A percentile compares a stretch with the other conserved stretches of the same genome.
phyloP scores from a whole-genome alignment of 2,797 vertebrate genomes.

The Trachops cirrhosus region DNA sequence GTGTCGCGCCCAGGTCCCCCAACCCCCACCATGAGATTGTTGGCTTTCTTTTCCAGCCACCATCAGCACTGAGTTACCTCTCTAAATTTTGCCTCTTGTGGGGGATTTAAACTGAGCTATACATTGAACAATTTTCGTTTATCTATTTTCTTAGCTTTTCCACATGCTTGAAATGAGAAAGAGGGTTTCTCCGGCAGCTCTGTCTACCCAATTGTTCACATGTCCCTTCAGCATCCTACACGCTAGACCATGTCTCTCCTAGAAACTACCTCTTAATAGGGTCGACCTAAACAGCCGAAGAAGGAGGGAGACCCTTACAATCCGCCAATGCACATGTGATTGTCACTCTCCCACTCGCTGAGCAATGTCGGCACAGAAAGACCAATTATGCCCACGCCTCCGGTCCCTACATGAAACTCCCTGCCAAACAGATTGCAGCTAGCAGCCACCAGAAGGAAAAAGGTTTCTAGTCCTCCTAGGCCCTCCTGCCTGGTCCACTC shows the following conservation, averaged over 20 bases:
- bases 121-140: not conserved
- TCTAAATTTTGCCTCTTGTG: not conserved
- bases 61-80: too few species aligned
- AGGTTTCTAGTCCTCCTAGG: not conserved
- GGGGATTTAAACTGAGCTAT: not conserved
- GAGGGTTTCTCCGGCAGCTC: not conserved
- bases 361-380: not conserved
- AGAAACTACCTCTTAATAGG: not conserved
- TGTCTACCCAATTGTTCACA: not conserved
- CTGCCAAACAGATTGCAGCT: not conserved
- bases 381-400: accelerated
- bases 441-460: not conserved
- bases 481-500: not conserved
- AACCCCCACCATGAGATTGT: not conserved
- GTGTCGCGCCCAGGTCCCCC: not conserved
- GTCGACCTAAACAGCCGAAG: not conserved
- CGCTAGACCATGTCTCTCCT: not conserved
- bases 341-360: not conserved
- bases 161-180: not conserved
- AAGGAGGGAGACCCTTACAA: not conserved
- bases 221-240: not conserved
- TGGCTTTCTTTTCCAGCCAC: not conserved
- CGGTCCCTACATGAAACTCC: not conserved
- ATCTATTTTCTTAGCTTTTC: not conserved
- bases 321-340: not conserved